A percentile compares a stretch with the other conserved stretches of the same genome.
phyloP scores from a whole-genome alignment of 2,797 vertebrate genomes.

The Sebastiscus albofasciatus region DNA sequence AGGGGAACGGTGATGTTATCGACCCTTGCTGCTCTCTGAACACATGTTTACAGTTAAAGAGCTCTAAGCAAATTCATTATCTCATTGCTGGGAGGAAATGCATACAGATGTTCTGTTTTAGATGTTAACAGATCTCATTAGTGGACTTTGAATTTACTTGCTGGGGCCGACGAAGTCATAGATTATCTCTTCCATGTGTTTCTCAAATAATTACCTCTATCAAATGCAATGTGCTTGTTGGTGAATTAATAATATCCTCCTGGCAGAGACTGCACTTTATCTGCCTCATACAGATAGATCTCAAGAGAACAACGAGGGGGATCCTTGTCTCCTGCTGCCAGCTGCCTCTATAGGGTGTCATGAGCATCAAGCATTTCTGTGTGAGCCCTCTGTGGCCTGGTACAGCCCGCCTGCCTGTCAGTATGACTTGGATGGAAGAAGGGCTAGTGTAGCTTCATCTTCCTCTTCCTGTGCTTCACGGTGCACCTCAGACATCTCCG shows the following conservation, averaged over 20 bases:
- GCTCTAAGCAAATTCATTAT: constrained; percentile 73
- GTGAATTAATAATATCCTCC: constrained; percentile 61
- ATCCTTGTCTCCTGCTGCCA: constrained; percentile 36
- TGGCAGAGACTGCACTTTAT: constrained; percentile 45
- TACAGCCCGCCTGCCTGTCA: constrained; percentile 18
- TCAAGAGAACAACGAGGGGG: constrained; percentile 39
- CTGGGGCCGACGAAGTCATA: constrained; percentile 24
- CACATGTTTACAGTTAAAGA: constrained; percentile 76
- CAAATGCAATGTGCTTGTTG: constrained; percentile 53
- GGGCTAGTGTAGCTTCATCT: constrained; percentile 42
- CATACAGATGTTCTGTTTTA: constrained; percentile 77
- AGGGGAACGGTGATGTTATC: constrained; percentile 49
- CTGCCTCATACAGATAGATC: constrained; percentile 34
- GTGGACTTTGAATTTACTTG: constrained; percentile 56
- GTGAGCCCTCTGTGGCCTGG: constrained; percentile 21
- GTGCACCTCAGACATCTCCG: constrained; percentile 75
- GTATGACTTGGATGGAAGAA: constrained; percentile 27
- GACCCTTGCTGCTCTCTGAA: constrained; percentile 34
- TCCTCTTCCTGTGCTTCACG: constrained; percentile 60
- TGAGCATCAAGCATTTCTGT: constrained; percentile 26
- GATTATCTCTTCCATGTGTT: constrained; percentile 70
- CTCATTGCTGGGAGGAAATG: constrained; percentile 76
- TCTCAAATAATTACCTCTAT: constrained; percentile 66
- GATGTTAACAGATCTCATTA: constrained; percentile 74
- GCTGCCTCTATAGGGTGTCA: constrained; percentile 39